Evolutionary conservation across 2,113 vertebrate genomes (phyloP).

Genomic region (Condylura cristata): DNA sequence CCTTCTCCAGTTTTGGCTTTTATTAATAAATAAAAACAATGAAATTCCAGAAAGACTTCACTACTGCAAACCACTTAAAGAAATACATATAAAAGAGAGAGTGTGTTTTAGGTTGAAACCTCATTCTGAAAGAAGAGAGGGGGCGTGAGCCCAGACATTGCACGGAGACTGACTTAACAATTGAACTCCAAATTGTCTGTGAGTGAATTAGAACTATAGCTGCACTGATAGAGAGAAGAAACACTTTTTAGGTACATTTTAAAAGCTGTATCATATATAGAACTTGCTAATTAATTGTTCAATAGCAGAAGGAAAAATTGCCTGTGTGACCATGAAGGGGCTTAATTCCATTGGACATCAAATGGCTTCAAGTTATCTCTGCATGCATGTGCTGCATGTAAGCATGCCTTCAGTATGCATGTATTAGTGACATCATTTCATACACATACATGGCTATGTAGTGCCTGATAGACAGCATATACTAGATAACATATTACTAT

Average conservation of each 20-base stretch:
- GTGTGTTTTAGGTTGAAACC: neutral
- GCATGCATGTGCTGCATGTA: neutral
- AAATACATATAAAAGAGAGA: neutral
- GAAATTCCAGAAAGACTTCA: neutral
- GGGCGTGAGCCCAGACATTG: neutral
- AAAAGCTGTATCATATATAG: neutral
- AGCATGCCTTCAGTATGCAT: neutral
- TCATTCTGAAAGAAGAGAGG: neutral
- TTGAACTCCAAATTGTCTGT: neutral
- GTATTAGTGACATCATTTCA: rapidly evolving
- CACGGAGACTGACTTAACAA: too few species aligned
- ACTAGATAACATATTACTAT: neutral
- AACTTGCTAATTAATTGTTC: neutral
- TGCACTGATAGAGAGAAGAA: neutral
- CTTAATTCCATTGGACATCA: neutral
- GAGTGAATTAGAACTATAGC: neutral
- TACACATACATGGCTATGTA: neutral
- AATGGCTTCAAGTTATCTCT: neutral
- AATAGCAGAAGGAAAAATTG: neutral
- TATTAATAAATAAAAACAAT: neutral
- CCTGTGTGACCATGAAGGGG: neutral
- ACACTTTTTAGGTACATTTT: neutral
- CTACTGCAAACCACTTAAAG: neutral
- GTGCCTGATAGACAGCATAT: neutral
- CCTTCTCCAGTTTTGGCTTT: neutral